These are phyloP conservation scores for Falco cherrug DNA, from an alignment of 2,797 vertebrate species.

Conservation along the genomic window DNA sequence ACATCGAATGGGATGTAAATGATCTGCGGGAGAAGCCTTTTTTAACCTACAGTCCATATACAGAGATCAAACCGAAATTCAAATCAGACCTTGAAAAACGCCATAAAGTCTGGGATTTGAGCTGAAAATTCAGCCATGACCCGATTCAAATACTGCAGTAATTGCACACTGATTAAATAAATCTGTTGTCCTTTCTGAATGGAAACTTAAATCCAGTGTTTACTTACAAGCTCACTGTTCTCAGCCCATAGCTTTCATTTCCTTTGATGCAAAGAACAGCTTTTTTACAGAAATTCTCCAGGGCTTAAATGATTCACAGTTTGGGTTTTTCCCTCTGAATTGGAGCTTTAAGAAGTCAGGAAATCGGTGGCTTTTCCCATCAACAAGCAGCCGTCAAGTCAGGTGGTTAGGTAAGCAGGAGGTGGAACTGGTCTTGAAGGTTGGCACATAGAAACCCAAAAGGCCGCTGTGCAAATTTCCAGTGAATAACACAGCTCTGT, in stretches of 20 bases:
- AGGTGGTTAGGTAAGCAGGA: neutral
- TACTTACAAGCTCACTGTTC: neutral
- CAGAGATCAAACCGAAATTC: neutral
- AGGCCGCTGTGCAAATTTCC: neutral
- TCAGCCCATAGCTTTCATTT: neutral
- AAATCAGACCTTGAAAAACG: neutral
- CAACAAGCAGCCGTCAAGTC: neutral
- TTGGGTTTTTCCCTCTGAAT: neutral
- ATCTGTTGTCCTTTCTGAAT: neutral
- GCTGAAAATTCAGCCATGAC: neutral
- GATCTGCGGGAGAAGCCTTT: neutral
- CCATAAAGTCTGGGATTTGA: neutral
- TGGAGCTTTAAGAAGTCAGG: constrained; percentile 9
- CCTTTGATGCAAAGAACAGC: neutral
- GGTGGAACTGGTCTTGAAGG: neutral
- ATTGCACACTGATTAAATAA: neutral
- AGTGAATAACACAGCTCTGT: neutral
- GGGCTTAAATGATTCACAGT: neutral
- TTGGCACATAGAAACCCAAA: neutral
- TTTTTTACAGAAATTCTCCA: neutral
- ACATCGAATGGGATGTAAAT: neutral
- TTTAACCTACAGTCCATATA: neutral
- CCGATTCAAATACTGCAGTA: neutral
- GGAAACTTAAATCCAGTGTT: neutral
- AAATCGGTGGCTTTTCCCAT: constrained; percentile 4